phyloP scores from a whole-genome alignment of 2,888 invertebrate species.

The Dorcus parallelipipedus region DNA sequence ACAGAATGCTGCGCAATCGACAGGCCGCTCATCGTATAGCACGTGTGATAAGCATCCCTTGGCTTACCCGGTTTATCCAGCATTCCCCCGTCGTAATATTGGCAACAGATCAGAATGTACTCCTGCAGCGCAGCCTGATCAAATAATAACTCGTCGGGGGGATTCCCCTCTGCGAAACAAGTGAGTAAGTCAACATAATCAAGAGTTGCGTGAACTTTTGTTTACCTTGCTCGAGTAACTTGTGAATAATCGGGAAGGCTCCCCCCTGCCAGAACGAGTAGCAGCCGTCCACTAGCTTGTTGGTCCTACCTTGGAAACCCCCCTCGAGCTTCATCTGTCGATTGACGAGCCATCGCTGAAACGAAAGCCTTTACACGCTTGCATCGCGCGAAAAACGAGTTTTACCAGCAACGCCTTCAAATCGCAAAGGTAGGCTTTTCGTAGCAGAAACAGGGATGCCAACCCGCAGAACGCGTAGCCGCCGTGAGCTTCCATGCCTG shows the following conservation, averaged over 20 bases:
- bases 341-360: constrained; percentile 80
- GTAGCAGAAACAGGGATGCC: constrained; percentile 81
- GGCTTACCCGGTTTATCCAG: constrained; percentile 93
- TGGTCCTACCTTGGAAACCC: constrained; percentile 96
- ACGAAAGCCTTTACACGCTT: constrained; percentile 11
- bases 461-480: constrained; percentile 99
- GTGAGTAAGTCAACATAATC: constrained; percentile 16
- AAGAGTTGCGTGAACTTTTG: neutral
- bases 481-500: constrained; percentile 97
- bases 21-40: constrained; percentile 92
- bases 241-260: constrained; percentile 82
- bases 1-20: constrained; percentile 81
- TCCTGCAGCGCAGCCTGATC: constrained; percentile 88
- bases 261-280: constrained; percentile 99
- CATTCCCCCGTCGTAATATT: constrained; percentile 81
- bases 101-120: constrained; percentile 91
- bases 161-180: constrained; percentile 49
- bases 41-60: constrained; percentile 94
- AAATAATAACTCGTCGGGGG: constrained; percentile 67
- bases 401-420: constrained; percentile 66
- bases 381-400: constrained; percentile 10
- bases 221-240: constrained; percentile 56
- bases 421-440: constrained; percentile 71
- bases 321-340: constrained; percentile 94
- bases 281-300: constrained; percentile 97